A percentile compares a stretch with the other conserved stretches of the same genome.
Conservation (phyloP, 2,113 vertebrate genomes). For the Numenius arquata region DNA sequence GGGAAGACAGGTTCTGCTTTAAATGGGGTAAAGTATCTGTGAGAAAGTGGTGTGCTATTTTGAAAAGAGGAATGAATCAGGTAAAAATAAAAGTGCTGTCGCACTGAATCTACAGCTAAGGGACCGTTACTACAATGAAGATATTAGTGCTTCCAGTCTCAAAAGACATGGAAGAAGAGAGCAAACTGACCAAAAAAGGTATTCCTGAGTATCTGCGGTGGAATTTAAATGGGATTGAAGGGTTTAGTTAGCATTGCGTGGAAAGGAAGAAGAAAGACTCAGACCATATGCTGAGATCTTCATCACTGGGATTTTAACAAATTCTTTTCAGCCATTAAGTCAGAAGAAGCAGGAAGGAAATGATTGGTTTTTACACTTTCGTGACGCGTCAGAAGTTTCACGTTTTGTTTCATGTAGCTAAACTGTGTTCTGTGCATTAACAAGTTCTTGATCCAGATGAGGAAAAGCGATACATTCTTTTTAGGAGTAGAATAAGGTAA, state of each 20-base stretch:
- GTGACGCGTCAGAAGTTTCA: neutral
- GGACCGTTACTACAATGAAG: neutral
- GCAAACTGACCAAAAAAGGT: neutral
- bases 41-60: neutral
- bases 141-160: neutral
- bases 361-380: neutral
- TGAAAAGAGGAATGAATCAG: neutral
- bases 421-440: neutral
- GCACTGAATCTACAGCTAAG: neutral
- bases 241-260: neutral
- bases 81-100: neutral
- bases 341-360: neutral
- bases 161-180: neutral
- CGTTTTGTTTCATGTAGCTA: neutral
- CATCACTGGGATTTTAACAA: neutral
- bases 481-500: neutral
- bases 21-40: neutral
- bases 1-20: neutral
- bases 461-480: neutral
- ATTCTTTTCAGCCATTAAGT: neutral
- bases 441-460: neutral
- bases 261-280: neutral
- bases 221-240: neutral
- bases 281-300: neutral
- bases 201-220: neutral